A percentile compares a stretch with the other conserved stretches of the same genome.
These are phyloP conservation scores for Rhamnusium bicolor DNA, from an alignment of 2,888 invertebrate genomes.

Conservation along the genomic window DNA sequence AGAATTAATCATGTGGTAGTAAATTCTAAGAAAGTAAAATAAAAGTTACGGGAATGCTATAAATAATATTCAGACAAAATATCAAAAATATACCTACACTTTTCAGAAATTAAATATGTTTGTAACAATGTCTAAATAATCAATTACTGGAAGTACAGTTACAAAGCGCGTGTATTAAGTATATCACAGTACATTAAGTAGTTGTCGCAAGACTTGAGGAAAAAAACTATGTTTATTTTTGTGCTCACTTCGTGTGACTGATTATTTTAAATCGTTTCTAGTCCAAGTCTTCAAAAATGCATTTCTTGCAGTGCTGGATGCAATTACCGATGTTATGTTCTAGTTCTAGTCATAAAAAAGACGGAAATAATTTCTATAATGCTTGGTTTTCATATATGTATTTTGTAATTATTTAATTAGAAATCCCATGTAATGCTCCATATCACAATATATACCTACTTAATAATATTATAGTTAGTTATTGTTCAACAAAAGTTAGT, in stretches of 20 bases:
- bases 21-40: too few relatives aligned
- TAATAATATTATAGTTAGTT: conserved; percentile 19
- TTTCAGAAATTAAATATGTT: too few relatives aligned
- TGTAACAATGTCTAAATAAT: background rate
- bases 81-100: too few relatives aligned
- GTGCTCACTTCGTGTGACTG: conserved; percentile 40
- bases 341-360: conserved; percentile 37
- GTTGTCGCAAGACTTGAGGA: background rate
- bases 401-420: conserved; percentile 48
- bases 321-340: conserved; percentile 42
- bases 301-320: conserved; percentile 9
- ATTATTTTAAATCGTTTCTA: conserved; percentile 36
- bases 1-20: too few relatives aligned
- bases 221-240: conserved; percentile 39
- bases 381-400: conserved; percentile 2
- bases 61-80: too few relatives aligned
- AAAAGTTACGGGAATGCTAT: too few relatives aligned
- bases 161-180: background rate
- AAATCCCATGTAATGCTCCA: conserved; percentile 50
- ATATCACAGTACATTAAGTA: background rate
- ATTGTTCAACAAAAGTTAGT: conserved; percentile 10
- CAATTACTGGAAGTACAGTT: background rate
- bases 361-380: conserved; percentile 22
- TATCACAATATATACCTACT: conserved; percentile 40
- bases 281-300: conserved; percentile 14